Evolutionary conservation across 2,113 vertebrate genomes (phyloP).

Genomic region (Pyxicephalus adspersus): DNA sequence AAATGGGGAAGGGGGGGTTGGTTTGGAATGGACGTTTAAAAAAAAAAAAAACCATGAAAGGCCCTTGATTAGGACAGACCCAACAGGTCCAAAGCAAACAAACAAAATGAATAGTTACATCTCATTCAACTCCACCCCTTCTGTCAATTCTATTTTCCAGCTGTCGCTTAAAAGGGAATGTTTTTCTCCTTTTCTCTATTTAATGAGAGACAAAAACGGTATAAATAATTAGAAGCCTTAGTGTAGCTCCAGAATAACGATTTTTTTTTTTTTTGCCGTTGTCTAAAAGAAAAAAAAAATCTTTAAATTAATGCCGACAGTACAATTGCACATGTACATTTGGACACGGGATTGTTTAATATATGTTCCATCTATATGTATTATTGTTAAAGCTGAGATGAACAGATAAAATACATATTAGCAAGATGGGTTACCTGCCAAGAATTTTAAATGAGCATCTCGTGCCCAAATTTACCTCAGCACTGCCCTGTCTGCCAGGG

Average conservation of each 20-base stretch:
- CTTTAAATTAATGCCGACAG: too few relatives aligned
- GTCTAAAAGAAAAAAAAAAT: too few relatives aligned
- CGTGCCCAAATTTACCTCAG: too few relatives aligned
- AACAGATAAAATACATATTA: too few relatives aligned
- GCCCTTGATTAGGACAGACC: conserved; percentile 72
- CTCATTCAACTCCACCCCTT: conserved; percentile 67
- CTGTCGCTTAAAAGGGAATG: conserved; percentile 18
- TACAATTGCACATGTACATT: too few relatives aligned
- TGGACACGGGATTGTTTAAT: too few relatives aligned
- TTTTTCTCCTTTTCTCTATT: conserved; percentile 21
- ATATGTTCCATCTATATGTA: too few relatives aligned
- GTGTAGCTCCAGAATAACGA: neutral
- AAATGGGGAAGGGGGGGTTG: conserved; percentile 66
- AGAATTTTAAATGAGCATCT: too few relatives aligned
- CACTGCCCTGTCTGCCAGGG: too few relatives aligned
- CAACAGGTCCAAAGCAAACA: conserved; percentile 87
- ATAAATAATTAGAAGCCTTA: conserved; percentile 20
- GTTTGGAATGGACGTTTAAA: conserved; percentile 46
- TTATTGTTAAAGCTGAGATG: too few relatives aligned
- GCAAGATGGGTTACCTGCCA: too few relatives aligned
- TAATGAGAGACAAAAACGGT: conserved; percentile 1
- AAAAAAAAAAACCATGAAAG: conserved; percentile 59
- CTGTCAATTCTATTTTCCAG: conserved; percentile 30
- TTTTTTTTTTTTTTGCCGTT: neutral
- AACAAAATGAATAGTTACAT: conserved; percentile 84